These are phyloP conservation scores for Drosophila novamexicana DNA, from an alignment of 1,140 invertebrate genomes.

Conservation along the genomic window DNA sequence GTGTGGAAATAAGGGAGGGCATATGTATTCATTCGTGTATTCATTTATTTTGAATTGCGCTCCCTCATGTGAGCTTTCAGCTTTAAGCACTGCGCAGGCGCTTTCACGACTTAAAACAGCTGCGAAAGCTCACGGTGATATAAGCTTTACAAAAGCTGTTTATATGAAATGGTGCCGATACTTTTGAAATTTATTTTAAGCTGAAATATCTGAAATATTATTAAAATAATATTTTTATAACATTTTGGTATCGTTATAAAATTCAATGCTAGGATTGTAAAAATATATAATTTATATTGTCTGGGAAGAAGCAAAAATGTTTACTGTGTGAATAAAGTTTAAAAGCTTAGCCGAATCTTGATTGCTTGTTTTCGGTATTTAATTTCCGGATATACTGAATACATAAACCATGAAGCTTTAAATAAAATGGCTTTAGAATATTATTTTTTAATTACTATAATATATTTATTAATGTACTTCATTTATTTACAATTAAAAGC, in stretches of 20 bases:
- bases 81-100: slow-evolving; percentile 22
- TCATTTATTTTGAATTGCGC: not conserved
- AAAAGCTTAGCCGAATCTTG: too few relatives aligned
- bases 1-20: not conserved
- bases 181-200: not conserved
- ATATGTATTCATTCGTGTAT: not conserved
- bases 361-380: too few relatives aligned
- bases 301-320: too few relatives aligned
- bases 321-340: too few relatives aligned
- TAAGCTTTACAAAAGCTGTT: slow-evolving; percentile 1
- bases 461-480: slow-evolving; percentile 42
- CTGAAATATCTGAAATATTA: not conserved
- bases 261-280: too few relatives aligned
- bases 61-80: slow-evolving; percentile 10
- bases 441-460: not conserved
- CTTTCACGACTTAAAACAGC: not conserved
- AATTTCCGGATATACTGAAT: too few relatives aligned
- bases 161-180: not conserved
- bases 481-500: slow-evolving; percentile 82
- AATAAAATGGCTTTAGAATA: not conserved
- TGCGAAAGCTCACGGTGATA: not conserved
- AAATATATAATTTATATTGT: too few relatives aligned
- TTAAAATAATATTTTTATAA: not conserved
- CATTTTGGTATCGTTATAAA: too few relatives aligned
- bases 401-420: too few relatives aligned